Evolutionary conservation across 1,140 invertebrate species (phyloP).

Genomic region (Anthonomus grandis): DNA sequence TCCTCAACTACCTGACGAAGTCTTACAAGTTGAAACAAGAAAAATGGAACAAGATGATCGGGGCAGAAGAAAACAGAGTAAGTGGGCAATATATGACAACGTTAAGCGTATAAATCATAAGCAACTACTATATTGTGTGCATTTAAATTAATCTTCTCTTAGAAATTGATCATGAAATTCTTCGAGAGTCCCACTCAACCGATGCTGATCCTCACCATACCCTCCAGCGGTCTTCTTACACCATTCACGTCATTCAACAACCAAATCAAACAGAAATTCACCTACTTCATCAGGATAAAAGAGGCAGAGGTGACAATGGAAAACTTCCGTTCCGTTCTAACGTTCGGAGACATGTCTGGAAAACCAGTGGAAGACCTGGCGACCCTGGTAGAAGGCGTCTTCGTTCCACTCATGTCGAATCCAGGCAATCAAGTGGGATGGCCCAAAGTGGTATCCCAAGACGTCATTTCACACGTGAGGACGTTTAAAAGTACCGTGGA

Average conservation of each 20-base stretch:
- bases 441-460: conserved; percentile 71
- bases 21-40: conserved; percentile 69
- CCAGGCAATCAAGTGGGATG: conserved; percentile 68
- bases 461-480: conserved; percentile 72
- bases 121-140: background rate
- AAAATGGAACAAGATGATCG: conserved; percentile 74
- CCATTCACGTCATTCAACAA: conserved; percentile 44
- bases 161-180: conserved; percentile 61
- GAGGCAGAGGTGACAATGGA: conserved; percentile 55
- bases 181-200: conserved; percentile 57
- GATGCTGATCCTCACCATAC: conserved; percentile 56
- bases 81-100: no score
- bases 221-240: conserved; percentile 49
- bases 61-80: conserved; percentile 62
- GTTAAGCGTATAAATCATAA: no score
- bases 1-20: conserved; percentile 52
- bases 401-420: conserved; percentile 69
- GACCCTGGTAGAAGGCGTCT: conserved; percentile 72
- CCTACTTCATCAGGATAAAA: conserved; percentile 65
- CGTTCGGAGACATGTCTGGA: conserved; percentile 77
- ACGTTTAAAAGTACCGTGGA: conserved; percentile 71
- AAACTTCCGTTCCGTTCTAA: conserved; percentile 58
- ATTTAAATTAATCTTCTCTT: conserved; percentile 16
- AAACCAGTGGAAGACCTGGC: conserved; percentile 76
- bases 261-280: conserved; percentile 55